Conservation (phyloP, 2,888 invertebrate species). For the Lasioglossum figueresi region DNA sequence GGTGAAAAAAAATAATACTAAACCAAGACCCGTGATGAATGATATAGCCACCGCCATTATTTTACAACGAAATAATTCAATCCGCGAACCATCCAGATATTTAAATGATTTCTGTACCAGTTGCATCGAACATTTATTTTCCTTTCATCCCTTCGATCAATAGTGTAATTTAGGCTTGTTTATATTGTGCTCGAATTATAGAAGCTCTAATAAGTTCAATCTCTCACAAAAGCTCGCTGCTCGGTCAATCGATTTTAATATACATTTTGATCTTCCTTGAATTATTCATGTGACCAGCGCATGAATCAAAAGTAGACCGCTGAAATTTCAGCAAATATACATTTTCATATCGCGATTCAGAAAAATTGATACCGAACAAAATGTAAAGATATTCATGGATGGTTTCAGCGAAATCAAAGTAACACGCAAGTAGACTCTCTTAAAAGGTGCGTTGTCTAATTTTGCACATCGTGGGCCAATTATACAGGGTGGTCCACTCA, state of each 20-base stretch:
- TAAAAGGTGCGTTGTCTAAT: too few relatives aligned
- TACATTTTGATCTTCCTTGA: slow-evolving; percentile 5
- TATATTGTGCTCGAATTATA: background rate
- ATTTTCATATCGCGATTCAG: background rate
- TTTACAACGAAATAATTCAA: background rate
- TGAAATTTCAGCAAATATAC: background rate
- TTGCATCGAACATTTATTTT: background rate
- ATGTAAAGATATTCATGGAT: background rate
- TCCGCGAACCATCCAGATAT: background rate
- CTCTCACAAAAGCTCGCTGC: background rate
- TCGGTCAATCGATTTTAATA: slow-evolving; percentile 1
- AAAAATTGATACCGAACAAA: background rate
- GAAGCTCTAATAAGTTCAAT: background rate
- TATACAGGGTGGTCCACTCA: too few relatives aligned
- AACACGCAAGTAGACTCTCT: background rate
- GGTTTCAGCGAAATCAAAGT: background rate
- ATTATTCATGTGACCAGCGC: background rate
- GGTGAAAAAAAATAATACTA: background rate
- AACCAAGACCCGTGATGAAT: background rate
- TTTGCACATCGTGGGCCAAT: too few relatives aligned
- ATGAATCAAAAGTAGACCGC: background rate
- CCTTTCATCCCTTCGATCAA: background rate
- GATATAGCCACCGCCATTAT: background rate
- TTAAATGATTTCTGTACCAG: background rate
- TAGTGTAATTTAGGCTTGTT: background rate